Conservation (phyloP, 2,888 invertebrate species). For the Tridacna gigas region DNA sequence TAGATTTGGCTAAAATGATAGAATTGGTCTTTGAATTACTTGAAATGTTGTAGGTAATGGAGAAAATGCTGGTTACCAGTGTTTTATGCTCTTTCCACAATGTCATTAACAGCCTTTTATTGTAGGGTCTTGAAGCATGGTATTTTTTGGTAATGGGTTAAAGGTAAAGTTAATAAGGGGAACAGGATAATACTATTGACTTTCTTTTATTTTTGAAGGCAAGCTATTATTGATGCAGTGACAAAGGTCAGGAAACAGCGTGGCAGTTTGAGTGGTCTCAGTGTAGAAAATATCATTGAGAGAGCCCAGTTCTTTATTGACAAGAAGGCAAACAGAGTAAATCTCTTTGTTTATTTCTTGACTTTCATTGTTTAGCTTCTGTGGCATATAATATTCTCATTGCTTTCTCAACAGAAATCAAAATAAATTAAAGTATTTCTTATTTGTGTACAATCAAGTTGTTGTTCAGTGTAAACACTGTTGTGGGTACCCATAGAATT, state of each 20-base stretch:
- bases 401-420: too few relatives aligned
- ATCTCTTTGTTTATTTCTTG: background rate
- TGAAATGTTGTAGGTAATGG: background rate
- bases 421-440: too few relatives aligned
- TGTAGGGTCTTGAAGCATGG: background rate
- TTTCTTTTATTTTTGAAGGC: constrained; percentile 45
- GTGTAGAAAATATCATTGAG: constrained; percentile 66
- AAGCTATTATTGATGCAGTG: constrained; percentile 62
- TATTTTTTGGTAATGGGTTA: too few relatives aligned
- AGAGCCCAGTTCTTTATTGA: constrained; percentile 46
- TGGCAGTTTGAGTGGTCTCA: constrained; percentile 69
- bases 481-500: too few relatives aligned
- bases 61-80: background rate
- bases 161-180: too few relatives aligned
- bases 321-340: background rate
- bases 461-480: too few relatives aligned
- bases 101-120: background rate
- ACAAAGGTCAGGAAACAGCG: constrained; percentile 59
- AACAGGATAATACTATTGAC: too few relatives aligned
- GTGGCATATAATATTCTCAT: too few relatives aligned
- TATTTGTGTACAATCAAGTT: too few relatives aligned
- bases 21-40: too few relatives aligned
- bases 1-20: too few relatives aligned
- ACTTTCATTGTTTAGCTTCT: too few relatives aligned
- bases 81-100: background rate